A percentile compares a stretch with the other conserved stretches of the same genome.
Conservation (phyloP, 2,113 vertebrate species). For the Xiphophorus hellerii region DNA sequence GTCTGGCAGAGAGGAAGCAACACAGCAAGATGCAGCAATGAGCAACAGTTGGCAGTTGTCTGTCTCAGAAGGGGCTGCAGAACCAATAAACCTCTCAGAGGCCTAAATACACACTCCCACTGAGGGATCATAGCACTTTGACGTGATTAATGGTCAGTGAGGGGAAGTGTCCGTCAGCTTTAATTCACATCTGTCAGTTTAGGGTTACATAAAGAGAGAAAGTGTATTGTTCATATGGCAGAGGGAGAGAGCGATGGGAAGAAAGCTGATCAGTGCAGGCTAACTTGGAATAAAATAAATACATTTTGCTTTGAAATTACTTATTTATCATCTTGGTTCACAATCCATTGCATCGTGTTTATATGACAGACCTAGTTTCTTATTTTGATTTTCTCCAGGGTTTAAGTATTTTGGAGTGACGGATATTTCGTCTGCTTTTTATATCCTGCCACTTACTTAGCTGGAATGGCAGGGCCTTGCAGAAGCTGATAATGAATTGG, state of each 20-base stretch:
- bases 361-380: background rate
- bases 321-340: background rate
- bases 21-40: constrained; percentile 31
- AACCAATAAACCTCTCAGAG: constrained; percentile 41
- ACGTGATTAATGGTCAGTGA: constrained; percentile 50
- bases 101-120: constrained; percentile 40
- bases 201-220: constrained; percentile 24
- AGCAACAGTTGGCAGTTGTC: constrained; percentile 60
- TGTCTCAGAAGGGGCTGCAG: constrained; percentile 5
- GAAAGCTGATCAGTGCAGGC: constrained; percentile 32
- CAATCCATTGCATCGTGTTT: background rate
- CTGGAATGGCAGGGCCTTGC: constrained; percentile 68
- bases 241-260: constrained; percentile 5
- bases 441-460: constrained; percentile 75
- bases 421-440: constrained; percentile 70
- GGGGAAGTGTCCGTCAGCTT: constrained; percentile 33
- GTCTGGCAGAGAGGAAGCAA: constrained; percentile 29
- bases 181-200: constrained; percentile 62
- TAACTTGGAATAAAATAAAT: background rate
- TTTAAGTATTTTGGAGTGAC: constrained; percentile 59
- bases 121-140: constrained; percentile 33
- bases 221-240: constrained; percentile 1
- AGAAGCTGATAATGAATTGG: constrained; percentile 79
- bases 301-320: background rate
- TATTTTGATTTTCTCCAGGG: constrained; percentile 26